Evolutionary conservation across 1,140 invertebrate species (phyloP).

Genomic region (Micrasema minimum): DNA sequence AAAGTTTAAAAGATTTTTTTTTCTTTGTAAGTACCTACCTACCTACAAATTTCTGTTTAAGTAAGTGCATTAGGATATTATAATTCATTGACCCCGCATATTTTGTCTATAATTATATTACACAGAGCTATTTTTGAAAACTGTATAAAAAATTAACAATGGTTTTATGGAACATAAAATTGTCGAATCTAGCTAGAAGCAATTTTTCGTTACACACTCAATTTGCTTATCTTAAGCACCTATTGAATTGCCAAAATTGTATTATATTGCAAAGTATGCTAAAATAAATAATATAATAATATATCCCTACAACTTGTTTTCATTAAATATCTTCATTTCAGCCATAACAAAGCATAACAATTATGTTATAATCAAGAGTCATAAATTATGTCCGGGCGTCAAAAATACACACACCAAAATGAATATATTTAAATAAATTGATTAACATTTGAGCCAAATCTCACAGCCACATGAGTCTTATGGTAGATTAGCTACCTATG

Average conservation of each 20-base stretch:
- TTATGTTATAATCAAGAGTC: conserved; percentile 24
- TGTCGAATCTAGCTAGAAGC: conserved; percentile 11
- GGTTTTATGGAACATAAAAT: conserved; percentile 20
- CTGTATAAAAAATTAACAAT: conserved; percentile 28
- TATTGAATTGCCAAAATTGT: conserved; percentile 29
- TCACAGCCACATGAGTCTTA: neutral
- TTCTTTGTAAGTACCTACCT: too few relatives aligned
- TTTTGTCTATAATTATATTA: too few relatives aligned
- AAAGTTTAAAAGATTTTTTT: too few relatives aligned
- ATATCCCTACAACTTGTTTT: too few relatives aligned
- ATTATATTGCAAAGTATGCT: conserved; percentile 16
- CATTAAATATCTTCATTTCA: conserved; percentile 25
- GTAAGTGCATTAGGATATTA: too few relatives aligned
- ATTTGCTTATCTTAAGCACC: conserved; percentile 35
- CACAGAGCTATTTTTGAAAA: too few relatives aligned
- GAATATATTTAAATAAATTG: conserved; percentile 34
- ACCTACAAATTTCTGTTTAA: too few relatives aligned
- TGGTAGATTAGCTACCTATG: conserved; percentile 21
- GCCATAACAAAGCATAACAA: conserved; percentile 9
- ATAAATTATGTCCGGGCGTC: conserved; percentile 30
- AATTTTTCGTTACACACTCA: conserved; percentile 16
- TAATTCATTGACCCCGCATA: conserved; percentile 6
- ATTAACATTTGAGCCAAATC: conserved; percentile 16
- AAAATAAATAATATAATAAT: too few relatives aligned
- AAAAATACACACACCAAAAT: conserved; percentile 21